These are phyloP conservation scores for Scalopus aquaticus DNA, from an alignment of 2,113 vertebrate species.

Conservation along the genomic window DNA sequence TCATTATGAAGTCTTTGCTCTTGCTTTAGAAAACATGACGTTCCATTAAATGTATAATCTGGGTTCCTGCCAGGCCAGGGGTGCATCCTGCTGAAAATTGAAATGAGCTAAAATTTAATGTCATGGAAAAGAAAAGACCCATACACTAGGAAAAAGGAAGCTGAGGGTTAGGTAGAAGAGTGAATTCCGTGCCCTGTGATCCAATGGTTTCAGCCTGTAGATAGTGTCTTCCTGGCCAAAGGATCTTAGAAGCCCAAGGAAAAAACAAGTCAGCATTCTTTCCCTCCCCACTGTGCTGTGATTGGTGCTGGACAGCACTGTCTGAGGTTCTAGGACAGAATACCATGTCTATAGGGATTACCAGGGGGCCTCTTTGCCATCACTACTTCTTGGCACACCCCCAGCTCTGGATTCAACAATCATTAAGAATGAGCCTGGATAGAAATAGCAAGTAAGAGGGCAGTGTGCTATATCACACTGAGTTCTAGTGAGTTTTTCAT, in stretches of 20 bases:
- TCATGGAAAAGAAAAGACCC: conserved; percentile 29
- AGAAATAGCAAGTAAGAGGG: neutral
- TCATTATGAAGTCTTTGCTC: conserved; percentile 74
- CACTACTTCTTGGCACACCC: neutral
- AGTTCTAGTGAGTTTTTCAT: neutral
- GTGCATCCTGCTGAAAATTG: conserved; percentile 45
- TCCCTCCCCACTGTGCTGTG: neutral
- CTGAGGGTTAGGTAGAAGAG: neutral
- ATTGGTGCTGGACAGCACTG: conserved; percentile 50
- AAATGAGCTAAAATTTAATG: conserved; percentile 50
- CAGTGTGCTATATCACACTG: neutral
- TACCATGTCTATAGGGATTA: conserved; percentile 12
- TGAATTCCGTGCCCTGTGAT: neutral
- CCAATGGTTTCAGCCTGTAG: neutral
- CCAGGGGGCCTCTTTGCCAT: neutral
- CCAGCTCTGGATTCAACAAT: neutral
- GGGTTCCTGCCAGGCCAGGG: conserved; percentile 63
- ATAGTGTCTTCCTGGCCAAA: neutral
- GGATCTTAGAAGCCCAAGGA: conserved; percentile 43
- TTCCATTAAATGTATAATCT: conserved; percentile 74
- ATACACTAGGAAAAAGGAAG: neutral
- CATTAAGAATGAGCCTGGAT: neutral
- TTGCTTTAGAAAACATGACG: conserved; percentile 68
- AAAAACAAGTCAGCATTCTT: conserved; percentile 51
- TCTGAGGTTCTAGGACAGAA: conserved; percentile 36